Evolutionary conservation across 2,113 vertebrate species (phyloP).

Genomic region (Bubo scandiacus): DNA sequence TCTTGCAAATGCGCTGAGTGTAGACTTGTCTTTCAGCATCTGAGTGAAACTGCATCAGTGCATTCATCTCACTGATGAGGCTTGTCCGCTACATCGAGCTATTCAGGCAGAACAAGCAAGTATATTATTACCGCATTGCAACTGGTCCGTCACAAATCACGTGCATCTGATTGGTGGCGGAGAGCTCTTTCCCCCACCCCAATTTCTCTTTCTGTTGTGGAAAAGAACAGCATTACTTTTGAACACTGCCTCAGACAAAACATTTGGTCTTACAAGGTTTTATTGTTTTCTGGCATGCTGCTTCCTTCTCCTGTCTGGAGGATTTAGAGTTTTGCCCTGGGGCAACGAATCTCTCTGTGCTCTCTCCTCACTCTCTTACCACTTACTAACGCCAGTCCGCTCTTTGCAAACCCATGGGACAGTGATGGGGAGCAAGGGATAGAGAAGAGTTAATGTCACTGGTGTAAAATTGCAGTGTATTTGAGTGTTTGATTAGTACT

Average conservation of each 20-base stretch:
- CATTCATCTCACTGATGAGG: neutral
- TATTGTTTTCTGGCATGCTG: neutral
- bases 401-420: neutral
- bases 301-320: neutral
- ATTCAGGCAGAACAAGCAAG: neutral
- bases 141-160: neutral
- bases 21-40: neutral
- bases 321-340: neutral
- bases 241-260: neutral
- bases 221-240: neutral
- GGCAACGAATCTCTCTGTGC: neutral
- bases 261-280: neutral
- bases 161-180: neutral
- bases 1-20: accelerated
- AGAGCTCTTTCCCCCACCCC: neutral
- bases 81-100: neutral
- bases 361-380: neutral
- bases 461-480: neutral
- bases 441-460: neutral
- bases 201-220: neutral
- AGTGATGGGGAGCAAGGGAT: neutral
- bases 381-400: neutral
- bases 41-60: accelerated
- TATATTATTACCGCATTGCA: neutral
- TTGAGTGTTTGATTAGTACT: neutral